These are phyloP conservation scores for Sandelia bainsii DNA, from an alignment of 2,797 vertebrate genomes.

Conservation along the genomic window DNA sequence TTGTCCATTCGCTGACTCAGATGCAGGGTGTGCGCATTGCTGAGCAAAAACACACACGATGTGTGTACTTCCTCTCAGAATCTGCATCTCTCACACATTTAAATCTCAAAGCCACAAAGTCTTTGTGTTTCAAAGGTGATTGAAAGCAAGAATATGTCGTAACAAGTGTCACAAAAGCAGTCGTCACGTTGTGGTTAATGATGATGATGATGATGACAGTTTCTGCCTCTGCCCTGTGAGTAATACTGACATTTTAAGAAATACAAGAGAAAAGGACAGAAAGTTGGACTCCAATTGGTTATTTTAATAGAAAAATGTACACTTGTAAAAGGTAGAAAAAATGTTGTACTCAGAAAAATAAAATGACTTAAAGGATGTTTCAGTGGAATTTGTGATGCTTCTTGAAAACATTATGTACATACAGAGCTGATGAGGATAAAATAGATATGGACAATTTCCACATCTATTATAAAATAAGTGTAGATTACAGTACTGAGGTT, in stretches of 20 bases:
- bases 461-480: conserved; percentile 52
- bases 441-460: conserved; percentile 52
- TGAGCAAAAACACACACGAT: conserved; percentile 63
- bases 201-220: conserved; percentile 3
- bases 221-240: conserved; percentile 5
- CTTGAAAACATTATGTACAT: conserved; percentile 62
- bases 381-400: conserved; percentile 67
- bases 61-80: conserved; percentile 59
- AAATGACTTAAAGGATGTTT: conserved; percentile 69
- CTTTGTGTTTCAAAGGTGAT: conserved; percentile 68
- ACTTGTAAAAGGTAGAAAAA: conserved; percentile 81
- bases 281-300: conserved; percentile 25
- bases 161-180: conserved; percentile 63
- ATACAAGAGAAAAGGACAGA: conserved; percentile 13
- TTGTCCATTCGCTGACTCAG: conserved; percentile 76
- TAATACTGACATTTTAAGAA: conserved; percentile 19
- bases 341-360: conserved; percentile 73
- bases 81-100: conserved; percentile 33
- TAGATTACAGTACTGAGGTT: conserved; percentile 69
- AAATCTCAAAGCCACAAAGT: conserved; percentile 59
- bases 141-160: conserved; percentile 42
- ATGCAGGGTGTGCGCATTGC: conserved; percentile 68
- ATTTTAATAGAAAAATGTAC: conserved; percentile 80
- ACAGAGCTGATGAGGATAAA: conserved; percentile 48
- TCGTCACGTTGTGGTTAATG: conserved; percentile 31